Base-by-base conservation (phyloP, 2,888 invertebrate genomes). In the Eupeodes luniger region DNA sequence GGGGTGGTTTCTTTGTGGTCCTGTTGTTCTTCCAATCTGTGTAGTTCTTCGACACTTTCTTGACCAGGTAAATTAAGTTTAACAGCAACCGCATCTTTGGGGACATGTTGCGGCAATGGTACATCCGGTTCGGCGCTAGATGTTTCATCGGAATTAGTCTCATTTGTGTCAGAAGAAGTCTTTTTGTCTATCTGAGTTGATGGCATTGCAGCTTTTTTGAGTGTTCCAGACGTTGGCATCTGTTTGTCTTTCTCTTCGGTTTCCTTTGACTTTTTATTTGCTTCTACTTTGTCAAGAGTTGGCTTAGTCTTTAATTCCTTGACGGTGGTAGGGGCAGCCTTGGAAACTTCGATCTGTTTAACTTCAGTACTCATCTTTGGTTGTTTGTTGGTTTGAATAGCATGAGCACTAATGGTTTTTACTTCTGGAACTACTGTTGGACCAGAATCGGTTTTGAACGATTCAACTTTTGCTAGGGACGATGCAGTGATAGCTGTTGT, bases 31-130 rank as follows among this genome's bases (percentile, higher is more conserved):
- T 72, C 62, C 14, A 75, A 47, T 49, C 51, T 47, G 3, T 75
- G 61, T 16, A 75, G 62, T 61, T 75, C 75, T 7, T 75, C 62
- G 5, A 75, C 72, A 81, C 74, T 77, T 78, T 82, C 80, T 89
- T 80, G 76, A 49, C 66, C 80, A 51, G 72, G 75, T n/a, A 72
- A 34, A 59, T 72, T 72, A 0, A 72, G 47, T 59, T 72, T 72
- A 10, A 72, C 72, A n/a, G 72, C 72, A 27, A 72, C 6, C 5
- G 72, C 72, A 11, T 72, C 72, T 72, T 72, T 72, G 1, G 72
- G 72, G n/a, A 72, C 72, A 6, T 44, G 62, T 2, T 44, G 2
- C 0, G 49, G 49, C 16, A 19, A 11, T 0, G 61, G 40, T 40
- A 19, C 51, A 12, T 78, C 78, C 3, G 11, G 0, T 47, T 78